Base-by-base conservation (phyloP, 2,797 vertebrate genomes). In the Platalea minor region DNA sequence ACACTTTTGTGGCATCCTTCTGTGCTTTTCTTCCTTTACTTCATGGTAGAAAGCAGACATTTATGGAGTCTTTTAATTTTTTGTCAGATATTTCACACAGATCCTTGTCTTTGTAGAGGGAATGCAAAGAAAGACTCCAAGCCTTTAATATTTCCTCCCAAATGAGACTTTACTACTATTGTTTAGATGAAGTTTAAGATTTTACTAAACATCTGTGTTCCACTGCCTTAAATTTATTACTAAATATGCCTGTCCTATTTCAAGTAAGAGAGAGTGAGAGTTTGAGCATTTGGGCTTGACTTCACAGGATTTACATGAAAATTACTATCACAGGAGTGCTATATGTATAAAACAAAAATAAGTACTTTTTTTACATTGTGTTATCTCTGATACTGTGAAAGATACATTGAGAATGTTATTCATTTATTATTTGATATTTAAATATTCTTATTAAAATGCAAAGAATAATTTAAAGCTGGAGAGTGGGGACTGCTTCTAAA, bases 341-440 rank as follows among this genome's bases (percentile, higher is more conserved):
- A 1, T 5, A 18, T 19, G 5, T n/a, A 37, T 45, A 63, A 89
- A 68, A 17, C 26, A 82, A 84, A 81, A 41, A 60, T 2, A 89
- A 57, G 28, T 33, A 25, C 7, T 72, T 41, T 54, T 64, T 64
- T 51, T 41, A 14, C 31, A 13, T 69, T 68, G 8, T 86, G 28
- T 56, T 45, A 4, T 68, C 18, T 91, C 45, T 64, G 50, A 39
- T 75, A 26, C 11, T 7, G 4, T 39, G 41, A 54, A 80, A 72
- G 61, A 79, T 48, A 45, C 10, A 31, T 37, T 46, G 43, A 29
- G 7, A 64, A 35, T 35, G 7, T 79, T 76, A 54, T 64, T 93
- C 60, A 25, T 93, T 91, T 94, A 75, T 93, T 95, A 61, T 37
- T 78, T 93, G 73, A 64, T 94, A 85, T 95, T 95, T 91, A 74